Percentiles rank a stretch among this genome's conserved stretches.
Conservation (phyloP, 2,113 vertebrate genomes). For the Erpornis zantholeuca region DNA sequence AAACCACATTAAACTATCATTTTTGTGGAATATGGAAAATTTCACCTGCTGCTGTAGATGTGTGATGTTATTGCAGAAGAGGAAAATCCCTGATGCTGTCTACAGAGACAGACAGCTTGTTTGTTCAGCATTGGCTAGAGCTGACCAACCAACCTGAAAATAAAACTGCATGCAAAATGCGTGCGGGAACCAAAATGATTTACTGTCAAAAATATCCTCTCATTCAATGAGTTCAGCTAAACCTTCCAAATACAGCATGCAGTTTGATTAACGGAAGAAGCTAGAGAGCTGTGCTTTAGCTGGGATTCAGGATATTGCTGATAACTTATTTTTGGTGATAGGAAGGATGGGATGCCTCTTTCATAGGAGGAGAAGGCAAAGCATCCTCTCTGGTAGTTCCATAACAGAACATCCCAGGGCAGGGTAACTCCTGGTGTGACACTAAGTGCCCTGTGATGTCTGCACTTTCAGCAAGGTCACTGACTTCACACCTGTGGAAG, state of each 20-base stretch:
- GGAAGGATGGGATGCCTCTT: neutral
- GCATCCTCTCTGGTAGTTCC: neutral
- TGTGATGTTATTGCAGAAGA: neutral
- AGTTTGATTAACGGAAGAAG: conserved; percentile 33
- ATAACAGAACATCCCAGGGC: neutral
- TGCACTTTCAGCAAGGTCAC: neutral
- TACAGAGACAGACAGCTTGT: conserved; percentile 39
- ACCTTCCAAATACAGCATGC: neutral
- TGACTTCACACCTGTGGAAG: neutral
- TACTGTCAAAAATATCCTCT: conserved; percentile 1
- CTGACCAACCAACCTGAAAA: conserved; percentile 15
- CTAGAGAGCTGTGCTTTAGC: neutral
- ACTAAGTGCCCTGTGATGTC: neutral
- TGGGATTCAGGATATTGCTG: neutral
- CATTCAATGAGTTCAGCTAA: conserved; percentile 33
- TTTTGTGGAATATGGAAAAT: conserved; percentile 38
- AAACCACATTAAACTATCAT: conserved; percentile 10
- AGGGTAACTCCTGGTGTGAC: neutral
- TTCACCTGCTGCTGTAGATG: neutral
- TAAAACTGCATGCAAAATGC: neutral
- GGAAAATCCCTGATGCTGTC: conserved; percentile 7
- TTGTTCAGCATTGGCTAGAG: conserved; percentile 35
- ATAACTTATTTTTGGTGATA: neutral
- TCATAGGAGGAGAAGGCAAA: neutral
- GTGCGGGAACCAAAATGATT: neutral